A percentile compares a stretch with the other conserved stretches of the same genome.
Conservation (phyloP, 2,113 vertebrate genomes). For the Maccullochella peelii region DNA sequence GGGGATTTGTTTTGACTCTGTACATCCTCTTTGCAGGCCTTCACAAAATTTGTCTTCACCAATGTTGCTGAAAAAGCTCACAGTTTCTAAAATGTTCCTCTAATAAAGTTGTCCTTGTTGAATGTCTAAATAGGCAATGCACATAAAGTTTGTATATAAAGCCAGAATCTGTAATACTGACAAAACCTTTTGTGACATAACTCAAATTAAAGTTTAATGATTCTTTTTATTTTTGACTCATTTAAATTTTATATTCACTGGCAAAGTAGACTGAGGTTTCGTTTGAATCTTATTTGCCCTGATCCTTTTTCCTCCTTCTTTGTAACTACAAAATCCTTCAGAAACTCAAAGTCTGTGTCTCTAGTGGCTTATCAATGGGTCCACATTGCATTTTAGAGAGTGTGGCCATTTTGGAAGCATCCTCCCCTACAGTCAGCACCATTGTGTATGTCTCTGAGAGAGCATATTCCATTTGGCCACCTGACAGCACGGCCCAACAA, state of each 20-base stretch:
- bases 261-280: not conserved
- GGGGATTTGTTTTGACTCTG: not conserved
- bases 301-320: not conserved
- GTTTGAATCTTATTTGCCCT: not conserved
- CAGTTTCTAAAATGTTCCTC: not conserved
- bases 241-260: constrained; percentile 15
- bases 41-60: not conserved
- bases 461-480: constrained; percentile 59
- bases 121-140: constrained; percentile 18
- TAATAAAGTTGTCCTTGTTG: not conserved
- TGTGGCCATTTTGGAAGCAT: constrained; percentile 62
- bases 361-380: constrained; percentile 65
- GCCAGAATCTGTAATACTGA: constrained; percentile 8
- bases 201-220: constrained; percentile 22
- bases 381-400: constrained; percentile 70
- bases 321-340: constrained; percentile 31
- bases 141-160: constrained; percentile 11
- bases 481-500: constrained; percentile 59
- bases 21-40: not conserved
- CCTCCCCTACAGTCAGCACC: constrained; percentile 40
- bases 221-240: constrained; percentile 14
- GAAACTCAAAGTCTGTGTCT: constrained; percentile 42
- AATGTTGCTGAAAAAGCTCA: not conserved
- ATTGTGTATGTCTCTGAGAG: constrained; percentile 60
- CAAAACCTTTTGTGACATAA: constrained; percentile 2